These are phyloP conservation scores for Amphibalanus amphitrite DNA, from an alignment of 1,140 invertebrate species.

Conservation along the genomic window DNA sequence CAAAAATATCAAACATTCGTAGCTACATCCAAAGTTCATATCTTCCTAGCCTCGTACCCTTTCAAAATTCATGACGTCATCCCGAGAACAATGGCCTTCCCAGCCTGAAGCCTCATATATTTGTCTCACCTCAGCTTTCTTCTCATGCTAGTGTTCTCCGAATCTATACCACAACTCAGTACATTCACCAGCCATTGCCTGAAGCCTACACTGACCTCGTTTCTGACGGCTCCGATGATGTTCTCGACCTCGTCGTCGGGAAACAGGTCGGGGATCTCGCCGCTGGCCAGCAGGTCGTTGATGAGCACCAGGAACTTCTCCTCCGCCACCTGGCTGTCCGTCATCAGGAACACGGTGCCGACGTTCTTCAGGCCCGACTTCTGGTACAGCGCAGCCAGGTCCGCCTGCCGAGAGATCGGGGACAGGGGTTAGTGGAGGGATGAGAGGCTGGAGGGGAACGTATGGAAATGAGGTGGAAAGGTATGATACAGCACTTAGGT, in stretches of 20 bases:
- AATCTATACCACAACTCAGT: slow-evolving; percentile 3
- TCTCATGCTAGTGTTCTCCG: no score
- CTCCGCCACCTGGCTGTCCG: slow-evolving; percentile 86
- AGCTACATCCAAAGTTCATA: no score
- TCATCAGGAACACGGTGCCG: slow-evolving; percentile 88
- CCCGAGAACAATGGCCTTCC: background rate
- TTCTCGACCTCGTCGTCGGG: slow-evolving; percentile 92
- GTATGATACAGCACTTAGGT: no score
- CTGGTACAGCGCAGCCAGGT: slow-evolving; percentile 65
- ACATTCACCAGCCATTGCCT: slow-evolving; percentile 12
- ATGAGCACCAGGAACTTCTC: slow-evolving; percentile 89
- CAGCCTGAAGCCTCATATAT: no score
- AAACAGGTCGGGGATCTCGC: slow-evolving; percentile 88
- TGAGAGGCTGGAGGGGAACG: no score
- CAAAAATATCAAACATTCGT: no score
- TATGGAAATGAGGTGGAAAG: no score
- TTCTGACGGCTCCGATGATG: slow-evolving; percentile 69
- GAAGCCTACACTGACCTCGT: slow-evolving; percentile 44
- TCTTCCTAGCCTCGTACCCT: no score
- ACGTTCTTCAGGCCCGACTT: slow-evolving; percentile 87
- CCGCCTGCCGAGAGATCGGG: slow-evolving; percentile 40
- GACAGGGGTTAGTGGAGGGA: no score
- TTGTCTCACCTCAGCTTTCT: no score
- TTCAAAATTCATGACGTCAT: no score
- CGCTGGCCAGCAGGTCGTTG: slow-evolving; percentile 86